These are phyloP conservation scores for Vimba vimba DNA, from an alignment of 2,113 vertebrate genomes.

Conservation along the genomic window DNA sequence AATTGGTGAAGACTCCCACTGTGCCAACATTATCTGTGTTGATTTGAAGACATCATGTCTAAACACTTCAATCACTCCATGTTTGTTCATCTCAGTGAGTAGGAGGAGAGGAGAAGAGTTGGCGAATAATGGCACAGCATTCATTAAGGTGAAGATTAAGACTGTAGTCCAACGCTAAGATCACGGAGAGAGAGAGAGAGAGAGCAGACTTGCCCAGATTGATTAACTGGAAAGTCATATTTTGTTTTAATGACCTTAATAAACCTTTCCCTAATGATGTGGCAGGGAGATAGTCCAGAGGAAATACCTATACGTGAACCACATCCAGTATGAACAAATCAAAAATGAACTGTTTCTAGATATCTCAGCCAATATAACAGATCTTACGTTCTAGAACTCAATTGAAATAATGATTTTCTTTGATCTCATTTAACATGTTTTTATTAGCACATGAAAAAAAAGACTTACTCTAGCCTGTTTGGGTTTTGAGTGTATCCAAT, in stretches of 20 bases:
- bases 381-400: neutral
- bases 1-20: neutral
- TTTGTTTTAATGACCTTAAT: slow-evolving; percentile 13
- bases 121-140: neutral
- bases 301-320: neutral
- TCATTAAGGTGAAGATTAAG: neutral
- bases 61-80: slow-evolving; percentile 27
- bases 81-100: slow-evolving; percentile 13
- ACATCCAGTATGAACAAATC: slow-evolving; percentile 14
- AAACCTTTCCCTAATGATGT: neutral
- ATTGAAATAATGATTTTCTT: neutral
- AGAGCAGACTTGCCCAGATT: neutral
- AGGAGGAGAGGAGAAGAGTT: neutral
- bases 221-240: neutral
- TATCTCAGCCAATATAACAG: neutral
- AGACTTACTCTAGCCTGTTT: neutral
- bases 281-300: slow-evolving; percentile 1
- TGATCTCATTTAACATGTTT: neutral
- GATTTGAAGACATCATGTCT: slow-evolving; percentile 21
- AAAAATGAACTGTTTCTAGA: neutral
- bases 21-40: slow-evolving; percentile 29
- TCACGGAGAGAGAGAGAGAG: neutral
- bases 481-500: neutral
- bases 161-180: neutral
- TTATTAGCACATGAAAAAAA: neutral